Evolutionary conservation across 2,797 vertebrate species (phyloP).

Genomic region (Hippoglossus hippoglossus): DNA sequence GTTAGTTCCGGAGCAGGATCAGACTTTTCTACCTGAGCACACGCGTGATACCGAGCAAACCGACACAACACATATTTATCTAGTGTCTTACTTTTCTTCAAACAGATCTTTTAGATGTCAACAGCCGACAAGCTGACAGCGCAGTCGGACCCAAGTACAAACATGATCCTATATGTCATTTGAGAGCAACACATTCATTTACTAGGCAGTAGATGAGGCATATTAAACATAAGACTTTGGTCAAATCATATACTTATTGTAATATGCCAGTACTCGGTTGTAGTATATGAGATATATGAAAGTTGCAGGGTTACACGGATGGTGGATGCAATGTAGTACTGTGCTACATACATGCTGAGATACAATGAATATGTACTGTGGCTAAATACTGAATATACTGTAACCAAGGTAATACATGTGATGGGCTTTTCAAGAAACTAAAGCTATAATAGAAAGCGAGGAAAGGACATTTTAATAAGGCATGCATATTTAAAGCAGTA

Average conservation of each 20-base stretch:
- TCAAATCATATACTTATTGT: too few relatives aligned
- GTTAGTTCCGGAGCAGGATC: slow-evolving; percentile 48
- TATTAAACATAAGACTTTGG: too few relatives aligned
- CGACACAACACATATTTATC: slow-evolving; percentile 25
- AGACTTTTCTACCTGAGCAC: slow-evolving; percentile 38
- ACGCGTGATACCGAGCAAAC: slow-evolving; percentile 23
- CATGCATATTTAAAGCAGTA: background rate
- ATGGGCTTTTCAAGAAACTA: background rate
- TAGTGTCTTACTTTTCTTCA: slow-evolving; percentile 6
- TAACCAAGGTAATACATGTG: background rate
- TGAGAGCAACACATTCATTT: too few relatives aligned
- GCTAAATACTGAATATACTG: background rate
- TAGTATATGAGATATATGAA: too few relatives aligned
- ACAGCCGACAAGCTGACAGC: slow-evolving; percentile 11
- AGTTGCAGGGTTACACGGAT: too few relatives aligned
- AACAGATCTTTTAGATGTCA: slow-evolving; percentile 13
- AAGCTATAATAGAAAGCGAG: background rate
- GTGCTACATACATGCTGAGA: background rate
- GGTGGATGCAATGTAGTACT: too few relatives aligned
- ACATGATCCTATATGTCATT: too few relatives aligned
- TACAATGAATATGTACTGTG: background rate
- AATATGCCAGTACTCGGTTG: too few relatives aligned
- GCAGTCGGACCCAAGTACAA: background rate
- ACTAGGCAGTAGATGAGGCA: too few relatives aligned
- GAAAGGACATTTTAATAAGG: background rate